Conservation (phyloP, 2,113 vertebrate genomes). For the Suncus etruscus region DNA sequence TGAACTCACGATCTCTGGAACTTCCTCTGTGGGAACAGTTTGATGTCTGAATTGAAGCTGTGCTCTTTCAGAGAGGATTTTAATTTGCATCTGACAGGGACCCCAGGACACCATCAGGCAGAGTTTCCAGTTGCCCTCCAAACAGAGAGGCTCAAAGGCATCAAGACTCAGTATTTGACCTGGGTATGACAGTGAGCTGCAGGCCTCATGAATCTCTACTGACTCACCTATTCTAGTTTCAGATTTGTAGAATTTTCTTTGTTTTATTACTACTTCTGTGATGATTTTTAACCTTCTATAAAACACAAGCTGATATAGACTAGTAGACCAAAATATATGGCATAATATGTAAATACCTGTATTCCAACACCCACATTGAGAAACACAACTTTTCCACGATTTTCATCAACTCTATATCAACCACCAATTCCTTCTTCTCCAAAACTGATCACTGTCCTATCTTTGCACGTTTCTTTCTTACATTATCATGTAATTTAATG, state of each 20-base stretch:
- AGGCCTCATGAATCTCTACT: background rate
- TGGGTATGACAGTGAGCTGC: background rate
- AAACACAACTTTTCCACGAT: background rate
- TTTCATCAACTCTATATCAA: background rate
- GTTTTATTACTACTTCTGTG: conserved; percentile 1
- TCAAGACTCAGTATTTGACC: background rate
- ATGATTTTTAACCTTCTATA: conserved; percentile 36
- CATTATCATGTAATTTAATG: background rate
- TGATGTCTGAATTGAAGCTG: background rate
- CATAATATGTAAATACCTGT: background rate
- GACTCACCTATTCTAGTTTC: background rate
- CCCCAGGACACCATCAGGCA: background rate
- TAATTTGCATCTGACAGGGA: conserved; percentile 35
- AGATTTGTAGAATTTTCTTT: conserved; percentile 34
- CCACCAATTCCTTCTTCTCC: background rate
- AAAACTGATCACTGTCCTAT: background rate
- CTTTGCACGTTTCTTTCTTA: background rate
- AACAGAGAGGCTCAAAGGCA: background rate
- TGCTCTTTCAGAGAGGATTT: conserved; percentile 54
- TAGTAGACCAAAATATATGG: background rate
- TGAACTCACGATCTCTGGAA: conserved; percentile 17
- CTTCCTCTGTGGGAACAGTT: conserved; percentile 19
- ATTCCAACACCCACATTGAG: background rate
- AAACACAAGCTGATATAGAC: conserved; percentile 9
- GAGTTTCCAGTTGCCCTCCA: background rate